Evolutionary conservation across 2,113 vertebrate species (phyloP).

Genomic region (Plecotus auritus): DNA sequence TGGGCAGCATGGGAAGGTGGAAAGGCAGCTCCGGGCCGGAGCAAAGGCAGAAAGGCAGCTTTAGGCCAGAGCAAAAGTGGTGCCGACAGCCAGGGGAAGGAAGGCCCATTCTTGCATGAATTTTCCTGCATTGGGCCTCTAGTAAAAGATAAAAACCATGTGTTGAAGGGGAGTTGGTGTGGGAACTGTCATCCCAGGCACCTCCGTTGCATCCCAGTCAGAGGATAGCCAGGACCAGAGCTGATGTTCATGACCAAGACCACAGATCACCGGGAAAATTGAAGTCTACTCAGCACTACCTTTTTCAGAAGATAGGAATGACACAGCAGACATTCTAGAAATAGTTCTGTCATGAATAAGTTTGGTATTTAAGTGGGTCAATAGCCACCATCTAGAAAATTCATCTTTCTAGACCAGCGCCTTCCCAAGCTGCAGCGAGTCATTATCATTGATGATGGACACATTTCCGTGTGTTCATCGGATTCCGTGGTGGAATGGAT

Average conservation of each 20-base stretch:
- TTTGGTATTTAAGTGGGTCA: background rate
- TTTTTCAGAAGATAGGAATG: background rate
- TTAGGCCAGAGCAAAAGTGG: no score
- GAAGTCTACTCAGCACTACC: background rate
- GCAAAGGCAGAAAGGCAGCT: no score
- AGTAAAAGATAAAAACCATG: background rate
- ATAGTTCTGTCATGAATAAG: background rate
- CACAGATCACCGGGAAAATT: background rate
- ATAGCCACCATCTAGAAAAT: background rate
- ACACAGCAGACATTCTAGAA: background rate
- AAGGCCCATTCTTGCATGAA: no score
- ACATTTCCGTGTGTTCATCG: background rate
- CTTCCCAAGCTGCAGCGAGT: background rate
- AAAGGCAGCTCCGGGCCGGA: no score
- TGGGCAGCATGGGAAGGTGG: no score
- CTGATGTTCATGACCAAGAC: background rate
- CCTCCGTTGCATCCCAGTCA: rapidly evolving
- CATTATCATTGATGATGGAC: background rate
- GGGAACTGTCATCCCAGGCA: rapidly evolving
- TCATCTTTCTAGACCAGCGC: background rate
- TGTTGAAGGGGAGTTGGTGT: background rate
- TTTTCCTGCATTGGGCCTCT: no score
- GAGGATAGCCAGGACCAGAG: background rate
- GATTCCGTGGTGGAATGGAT: background rate
- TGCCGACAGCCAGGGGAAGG: no score